Conservation (phyloP, 2,888 invertebrate genomes). For the Eudasyphora cyanicolor region DNA sequence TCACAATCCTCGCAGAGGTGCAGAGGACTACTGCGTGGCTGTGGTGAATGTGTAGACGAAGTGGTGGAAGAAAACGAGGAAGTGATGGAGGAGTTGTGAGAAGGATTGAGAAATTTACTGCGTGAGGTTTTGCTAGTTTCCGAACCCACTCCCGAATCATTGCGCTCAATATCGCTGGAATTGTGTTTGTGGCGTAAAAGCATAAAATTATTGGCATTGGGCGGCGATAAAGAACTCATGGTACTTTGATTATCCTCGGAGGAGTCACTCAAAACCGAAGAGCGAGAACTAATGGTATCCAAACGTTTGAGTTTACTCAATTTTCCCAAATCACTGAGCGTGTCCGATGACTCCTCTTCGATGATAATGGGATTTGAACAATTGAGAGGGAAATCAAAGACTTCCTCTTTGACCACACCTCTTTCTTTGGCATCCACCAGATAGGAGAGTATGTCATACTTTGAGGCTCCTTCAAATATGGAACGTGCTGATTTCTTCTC, state of each 20-base stretch:
- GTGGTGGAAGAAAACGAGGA: slow-evolving; percentile 71
- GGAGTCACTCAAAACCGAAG: slow-evolving; percentile 91
- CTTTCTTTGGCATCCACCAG: slow-evolving; percentile 92
- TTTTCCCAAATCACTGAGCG: slow-evolving; percentile 82
- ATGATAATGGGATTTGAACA: slow-evolving; percentile 81
- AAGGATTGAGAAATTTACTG: slow-evolving; percentile 85
- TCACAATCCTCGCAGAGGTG: slow-evolving; percentile 93
- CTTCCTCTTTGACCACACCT: slow-evolving; percentile 86
- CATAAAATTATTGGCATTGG: slow-evolving; percentile 69
- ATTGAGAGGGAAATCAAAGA: slow-evolving; percentile 84
- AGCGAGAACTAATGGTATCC: slow-evolving; percentile 83
- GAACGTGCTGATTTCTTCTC: slow-evolving; percentile 85
- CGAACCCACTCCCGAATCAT: slow-evolving; percentile 95
- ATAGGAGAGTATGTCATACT: slow-evolving; percentile 94
- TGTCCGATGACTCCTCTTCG: slow-evolving; percentile 83
- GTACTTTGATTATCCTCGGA: slow-evolving; percentile 89
- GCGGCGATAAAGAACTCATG: slow-evolving; percentile 81
- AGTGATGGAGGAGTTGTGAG: slow-evolving; percentile 63
- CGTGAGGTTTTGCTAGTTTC: slow-evolving; percentile 94
- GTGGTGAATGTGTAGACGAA: slow-evolving; percentile 74
- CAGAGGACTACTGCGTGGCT: slow-evolving; percentile 83
- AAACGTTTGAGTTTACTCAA: slow-evolving; percentile 79
- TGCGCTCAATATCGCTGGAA: slow-evolving; percentile 89
- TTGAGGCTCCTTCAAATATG: slow-evolving; percentile 90
- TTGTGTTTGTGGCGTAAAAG: slow-evolving; percentile 80